These are phyloP conservation scores for Lymantria monacha DNA, from an alignment of 2,888 invertebrate genomes.

Conservation along the genomic window DNA sequence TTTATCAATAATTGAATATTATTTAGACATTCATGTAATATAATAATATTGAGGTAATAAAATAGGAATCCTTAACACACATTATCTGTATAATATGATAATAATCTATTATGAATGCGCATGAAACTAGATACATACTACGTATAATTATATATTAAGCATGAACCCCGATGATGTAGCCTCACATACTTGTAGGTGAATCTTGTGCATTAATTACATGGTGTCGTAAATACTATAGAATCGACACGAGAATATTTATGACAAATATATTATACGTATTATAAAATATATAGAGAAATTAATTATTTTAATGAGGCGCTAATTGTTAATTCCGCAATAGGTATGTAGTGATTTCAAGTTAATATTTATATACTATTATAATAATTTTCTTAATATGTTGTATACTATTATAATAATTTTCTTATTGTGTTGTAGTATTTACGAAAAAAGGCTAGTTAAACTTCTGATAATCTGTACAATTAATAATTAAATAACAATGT, in stretches of 20 bases:
- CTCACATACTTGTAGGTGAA: conserved; percentile 24
- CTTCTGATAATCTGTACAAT: too few species aligned
- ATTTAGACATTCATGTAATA: neutral
- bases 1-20: neutral
- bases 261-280: neutral
- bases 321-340: neutral
- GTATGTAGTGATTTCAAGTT: too few species aligned
- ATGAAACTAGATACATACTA: neutral
- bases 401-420: neutral
- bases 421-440: too few species aligned
- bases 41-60: neutral
- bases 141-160: conserved; percentile 6
- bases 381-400: neutral
- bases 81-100: neutral
- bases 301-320: neutral
- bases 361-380: neutral
- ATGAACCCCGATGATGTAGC: conserved; percentile 24
- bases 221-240: conserved; percentile 1
- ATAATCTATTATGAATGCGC: neutral
- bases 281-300: neutral
- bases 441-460: too few species aligned
- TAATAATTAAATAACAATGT: too few species aligned
- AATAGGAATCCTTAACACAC: neutral
- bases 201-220: conserved; percentile 21
- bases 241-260: neutral